A percentile compares a stretch with the other conserved stretches of the same genome.
These are phyloP conservation scores for Climacteris rufus DNA, from an alignment of 2,113 vertebrate species.

Conservation along the genomic window DNA sequence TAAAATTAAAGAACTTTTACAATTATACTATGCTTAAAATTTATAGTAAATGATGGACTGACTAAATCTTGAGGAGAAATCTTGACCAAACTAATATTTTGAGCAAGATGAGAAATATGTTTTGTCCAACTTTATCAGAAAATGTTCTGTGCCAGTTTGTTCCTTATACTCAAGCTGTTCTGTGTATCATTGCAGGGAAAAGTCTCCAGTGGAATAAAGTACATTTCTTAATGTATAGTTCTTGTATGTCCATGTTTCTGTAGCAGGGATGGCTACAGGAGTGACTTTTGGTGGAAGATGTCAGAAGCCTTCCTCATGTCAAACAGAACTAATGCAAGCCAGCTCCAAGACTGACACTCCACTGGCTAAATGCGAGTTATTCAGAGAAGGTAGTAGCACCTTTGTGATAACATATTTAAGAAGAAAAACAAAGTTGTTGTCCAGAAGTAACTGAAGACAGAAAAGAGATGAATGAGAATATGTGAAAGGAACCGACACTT, in stretches of 20 bases:
- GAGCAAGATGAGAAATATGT: not conserved
- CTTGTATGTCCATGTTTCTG: not conserved
- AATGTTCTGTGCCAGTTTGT: not conserved
- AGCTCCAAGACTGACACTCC: fast-evolving
- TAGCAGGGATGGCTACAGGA: fast-evolving
- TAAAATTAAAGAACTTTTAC: not conserved
- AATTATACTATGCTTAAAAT: not conserved
- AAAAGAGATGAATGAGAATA: not conserved
- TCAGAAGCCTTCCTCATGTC: not conserved
- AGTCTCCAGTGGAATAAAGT: not conserved
- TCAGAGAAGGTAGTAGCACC: not conserved
- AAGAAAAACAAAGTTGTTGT: not conserved
- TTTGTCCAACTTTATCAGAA: not conserved
- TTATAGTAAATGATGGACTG: not conserved
- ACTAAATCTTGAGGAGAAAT: not conserved
- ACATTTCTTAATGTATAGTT: not conserved
- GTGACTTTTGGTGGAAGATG: not conserved
- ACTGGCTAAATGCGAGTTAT: fast-evolving
- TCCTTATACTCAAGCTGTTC: not conserved
- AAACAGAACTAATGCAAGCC: fast-evolving
- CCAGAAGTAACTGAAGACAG: not conserved
- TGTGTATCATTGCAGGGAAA: not conserved
- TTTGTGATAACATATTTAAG: not conserved
- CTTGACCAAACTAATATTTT: not conserved
- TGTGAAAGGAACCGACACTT: not conserved